These are phyloP conservation scores for Calliphora vomitoria DNA, from an alignment of 2,888 invertebrate species.

Conservation along the genomic window DNA sequence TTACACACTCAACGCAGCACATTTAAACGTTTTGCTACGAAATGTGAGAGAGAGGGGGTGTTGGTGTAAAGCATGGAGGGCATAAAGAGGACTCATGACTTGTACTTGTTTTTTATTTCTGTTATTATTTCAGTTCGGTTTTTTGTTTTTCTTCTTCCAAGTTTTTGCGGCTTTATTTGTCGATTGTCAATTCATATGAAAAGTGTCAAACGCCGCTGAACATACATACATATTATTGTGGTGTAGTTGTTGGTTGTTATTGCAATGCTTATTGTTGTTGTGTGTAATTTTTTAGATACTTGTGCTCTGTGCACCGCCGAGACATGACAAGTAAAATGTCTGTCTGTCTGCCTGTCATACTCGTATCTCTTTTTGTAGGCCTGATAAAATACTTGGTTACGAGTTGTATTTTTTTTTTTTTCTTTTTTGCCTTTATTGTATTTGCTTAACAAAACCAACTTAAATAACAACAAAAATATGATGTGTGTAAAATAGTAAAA, in stretches of 20 bases:
- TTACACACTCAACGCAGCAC: neutral
- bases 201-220: conserved; percentile 74
- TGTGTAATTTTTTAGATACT: conserved; percentile 41
- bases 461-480: conserved; percentile 18
- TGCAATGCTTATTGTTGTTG: conserved; percentile 3
- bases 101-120: conserved; percentile 57
- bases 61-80: neutral
- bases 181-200: conserved; percentile 75
- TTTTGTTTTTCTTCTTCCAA: conserved; percentile 51
- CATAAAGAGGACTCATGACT: conserved; percentile 45
- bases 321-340: conserved; percentile 76
- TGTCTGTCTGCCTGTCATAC: conserved; percentile 34
- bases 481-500: conserved; percentile 42
- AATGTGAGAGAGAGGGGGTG: neutral
- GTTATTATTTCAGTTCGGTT: conserved; percentile 63
- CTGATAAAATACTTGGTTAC: conserved; percentile 51
- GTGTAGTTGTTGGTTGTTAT: conserved; percentile 17
- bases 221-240: conserved; percentile 40
- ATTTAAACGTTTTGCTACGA: conserved; percentile 7
- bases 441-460: conserved; percentile 32
- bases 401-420: conserved; percentile 14
- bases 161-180: conserved; percentile 76
- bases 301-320: conserved; percentile 55
- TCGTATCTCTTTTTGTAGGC: conserved; percentile 53
- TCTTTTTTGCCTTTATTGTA: neutral